Evolutionary conservation across 2,113 vertebrate genomes (phyloP).

Genomic region (Tetrao urogallus): DNA sequence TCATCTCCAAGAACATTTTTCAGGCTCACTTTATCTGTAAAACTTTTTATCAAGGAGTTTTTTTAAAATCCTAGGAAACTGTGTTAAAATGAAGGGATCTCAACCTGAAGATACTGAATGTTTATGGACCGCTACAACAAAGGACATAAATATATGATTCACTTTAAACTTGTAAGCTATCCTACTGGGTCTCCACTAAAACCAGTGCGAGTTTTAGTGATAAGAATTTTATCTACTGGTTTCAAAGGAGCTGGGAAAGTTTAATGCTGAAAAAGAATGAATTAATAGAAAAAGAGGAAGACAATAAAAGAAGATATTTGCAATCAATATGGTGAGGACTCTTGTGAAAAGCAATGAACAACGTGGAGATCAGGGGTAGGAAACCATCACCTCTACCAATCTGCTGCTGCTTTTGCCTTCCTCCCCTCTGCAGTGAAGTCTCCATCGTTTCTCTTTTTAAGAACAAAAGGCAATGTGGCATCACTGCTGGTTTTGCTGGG

Average conservation of each 20-base stretch:
- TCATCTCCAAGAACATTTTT: slow-evolving; percentile 70
- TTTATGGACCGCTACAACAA: slow-evolving; percentile 14
- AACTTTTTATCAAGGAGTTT: slow-evolving; percentile 61
- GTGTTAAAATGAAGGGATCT: slow-evolving; percentile 31
- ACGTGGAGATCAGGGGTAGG: background rate
- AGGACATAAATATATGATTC: background rate
- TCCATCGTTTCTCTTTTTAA: background rate
- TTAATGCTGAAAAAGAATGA: background rate
- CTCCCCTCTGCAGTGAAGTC: background rate
- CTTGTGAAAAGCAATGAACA: background rate
- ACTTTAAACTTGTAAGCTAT: background rate
- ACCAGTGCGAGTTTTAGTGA: background rate
- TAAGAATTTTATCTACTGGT: background rate
- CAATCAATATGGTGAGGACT: background rate
- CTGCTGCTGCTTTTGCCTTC: background rate
- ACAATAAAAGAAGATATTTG: background rate
- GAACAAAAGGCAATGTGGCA: background rate
- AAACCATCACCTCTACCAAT: background rate
- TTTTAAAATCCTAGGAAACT: slow-evolving; percentile 9
- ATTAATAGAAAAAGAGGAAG: background rate
- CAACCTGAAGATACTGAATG: slow-evolving; percentile 4
- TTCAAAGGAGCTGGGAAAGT: background rate
- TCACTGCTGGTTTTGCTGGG: background rate
- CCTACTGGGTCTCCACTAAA: background rate
- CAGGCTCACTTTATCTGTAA: slow-evolving; percentile 60